Evolutionary conservation across 2,113 vertebrate species (phyloP), one percentile per base, ranked within the genome.

Genomic region (Struthio camelus): DNA sequence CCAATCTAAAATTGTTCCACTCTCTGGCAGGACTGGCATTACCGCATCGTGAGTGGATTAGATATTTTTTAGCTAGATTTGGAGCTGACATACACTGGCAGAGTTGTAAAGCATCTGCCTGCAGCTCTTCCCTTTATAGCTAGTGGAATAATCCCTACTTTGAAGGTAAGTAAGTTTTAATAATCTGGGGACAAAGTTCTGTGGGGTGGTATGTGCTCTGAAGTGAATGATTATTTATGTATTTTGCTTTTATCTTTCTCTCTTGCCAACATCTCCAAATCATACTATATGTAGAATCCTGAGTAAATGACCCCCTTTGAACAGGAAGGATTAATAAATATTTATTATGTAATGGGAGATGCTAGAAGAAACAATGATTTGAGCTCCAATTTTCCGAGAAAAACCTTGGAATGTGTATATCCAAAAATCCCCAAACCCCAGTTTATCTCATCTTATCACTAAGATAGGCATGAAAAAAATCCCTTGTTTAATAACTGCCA

Each of bases 351-450:
- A 46, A 97, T 80, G 76, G 59, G 95, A 96, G 38, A 44, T 95
- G 66, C 48, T 83, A 56, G 36, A 94, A 96, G 77, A 91, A 97
- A 9, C 44, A 93, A 94, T 78, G 61, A 95, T 95, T 96, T 94
- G 89, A 97, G 86, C 27, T 51, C 40, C 23, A n/a, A 80, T 96
- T 92, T 89, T 87, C 94, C 85, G 80, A 96, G 91, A 90, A 93
- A 88, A 76, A 11, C 11, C 27, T 72, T 67, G 32, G 24, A 64
- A 79, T 93, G 73, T 88, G 18, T 81, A 86, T 73, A 71, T 61
- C n/a, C 76, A 82, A 88, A 85, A 87, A 80, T 92, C 73, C 10
- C 81, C 84, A 78, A 90, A 46, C 86, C 92, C 9, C 30, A 34
- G 5, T 91, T 97, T 94, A 76, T 83, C 56, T 96, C 58, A 78